Conservation (phyloP, 2,888 invertebrate genomes). For the Campopleginae sp. region DNA sequence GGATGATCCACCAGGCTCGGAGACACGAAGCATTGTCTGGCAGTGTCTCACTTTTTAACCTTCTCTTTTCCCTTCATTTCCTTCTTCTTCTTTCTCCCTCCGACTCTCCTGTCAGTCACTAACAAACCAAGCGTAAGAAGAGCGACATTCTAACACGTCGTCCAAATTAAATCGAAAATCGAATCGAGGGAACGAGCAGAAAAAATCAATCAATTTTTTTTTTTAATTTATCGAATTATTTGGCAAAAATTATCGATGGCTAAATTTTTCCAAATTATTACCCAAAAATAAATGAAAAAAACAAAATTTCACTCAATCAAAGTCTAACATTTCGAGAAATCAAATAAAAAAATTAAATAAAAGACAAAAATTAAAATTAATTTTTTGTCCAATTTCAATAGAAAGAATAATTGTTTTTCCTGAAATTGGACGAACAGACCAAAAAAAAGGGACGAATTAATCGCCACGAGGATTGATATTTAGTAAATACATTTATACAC, state of each 20-base stretch:
- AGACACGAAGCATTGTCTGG: slow-evolving; percentile 38
- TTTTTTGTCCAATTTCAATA: no score
- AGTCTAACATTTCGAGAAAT: no score
- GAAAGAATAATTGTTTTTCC: no score
- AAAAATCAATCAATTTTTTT: slow-evolving; percentile 29
- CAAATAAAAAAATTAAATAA: no score
- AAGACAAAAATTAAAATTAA: no score
- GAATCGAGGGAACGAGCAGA: slow-evolving; percentile 72
- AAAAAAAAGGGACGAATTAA: neutral
- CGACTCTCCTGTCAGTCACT: slow-evolving; percentile 80
- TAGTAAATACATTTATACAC: neutral
- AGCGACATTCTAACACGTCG: slow-evolving; percentile 76
- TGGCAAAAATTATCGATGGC: no score
- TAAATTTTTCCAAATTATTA: no score
- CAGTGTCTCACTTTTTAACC: slow-evolving; percentile 67
- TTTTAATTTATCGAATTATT: no score
- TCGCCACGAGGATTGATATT: neutral
- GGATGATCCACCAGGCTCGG: slow-evolving; percentile 17
- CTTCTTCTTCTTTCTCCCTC: slow-evolving; percentile 29
- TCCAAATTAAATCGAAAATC: slow-evolving; percentile 79
- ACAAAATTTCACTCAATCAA: no score
- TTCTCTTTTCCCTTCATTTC: neutral
- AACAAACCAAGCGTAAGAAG: slow-evolving; percentile 81
- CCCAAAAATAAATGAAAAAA: no score
- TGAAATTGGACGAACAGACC: no score